Evolutionary conservation across 23 tunicate genomes (phyloP), one percentile per base, ranked within the genome.

Genomic region (Ciona savignyi): DNA sequence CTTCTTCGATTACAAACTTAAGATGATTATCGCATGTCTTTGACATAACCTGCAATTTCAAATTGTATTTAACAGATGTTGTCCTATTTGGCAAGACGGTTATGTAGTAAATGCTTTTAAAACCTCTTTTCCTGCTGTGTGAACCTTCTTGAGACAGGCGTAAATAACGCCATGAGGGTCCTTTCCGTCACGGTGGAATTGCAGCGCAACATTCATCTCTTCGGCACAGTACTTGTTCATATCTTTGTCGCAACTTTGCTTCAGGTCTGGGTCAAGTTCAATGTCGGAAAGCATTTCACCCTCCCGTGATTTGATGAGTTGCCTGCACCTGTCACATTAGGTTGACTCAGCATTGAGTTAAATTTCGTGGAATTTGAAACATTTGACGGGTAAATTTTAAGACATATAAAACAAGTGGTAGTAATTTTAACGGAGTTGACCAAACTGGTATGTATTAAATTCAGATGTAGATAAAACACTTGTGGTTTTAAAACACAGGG

Each of bases 261-360:
- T 32, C 15, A 94, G 68, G 29, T 78, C 79, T 4, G 88, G 90
- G 33, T 94, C 83, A 0, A 94, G 63, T 0, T 79, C 68, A 61
- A 94, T 76, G 77, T 94, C 94, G 19, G 70, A 65, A 34, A 78
- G 82, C 64, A 74, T 70, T 32, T 86, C 95, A 51, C 70, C 68
- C 68, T 94, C 95, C 27, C 99, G 82, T 49, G 83, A 87, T 4
- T 11, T 29, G 28, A 94, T 80, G 21, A 87, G 63, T 3, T 62
- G 6, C 23, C 77, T 79, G 65, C 99, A 94, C 4, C 81, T 83
- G 72, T 32, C 32, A 73, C 9, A 42, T 6, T 6, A 42, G 15
- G 9, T 9, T 42, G 56, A 42, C n/a, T n/a, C n/a, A n/a, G n/a
- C n/a, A n/a, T n/a, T n/a, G n/a, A n/a, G n/a, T n/a, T n/a, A n/a